phyloP scores from a whole-genome alignment of 2,888 invertebrate species.

The Meteorus cinctellus region DNA sequence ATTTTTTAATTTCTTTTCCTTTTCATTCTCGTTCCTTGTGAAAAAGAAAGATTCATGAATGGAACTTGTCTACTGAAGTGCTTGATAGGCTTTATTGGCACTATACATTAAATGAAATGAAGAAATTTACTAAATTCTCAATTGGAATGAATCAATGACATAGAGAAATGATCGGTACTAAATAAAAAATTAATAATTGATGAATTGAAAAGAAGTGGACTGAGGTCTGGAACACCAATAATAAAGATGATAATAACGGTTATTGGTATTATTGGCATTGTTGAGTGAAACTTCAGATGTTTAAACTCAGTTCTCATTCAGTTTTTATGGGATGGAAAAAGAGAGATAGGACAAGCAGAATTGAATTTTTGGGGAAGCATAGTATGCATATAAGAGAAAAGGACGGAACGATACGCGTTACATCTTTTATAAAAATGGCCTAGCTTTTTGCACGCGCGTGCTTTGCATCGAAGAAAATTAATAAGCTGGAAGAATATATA shows the following conservation, averaged over 20 bases:
- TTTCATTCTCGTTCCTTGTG: neutral
- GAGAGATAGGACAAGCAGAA: neutral
- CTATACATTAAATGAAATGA: neutral
- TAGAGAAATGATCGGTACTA: neutral
- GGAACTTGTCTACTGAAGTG: neutral
- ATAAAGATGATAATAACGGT: no score
- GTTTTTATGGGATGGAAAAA: no score
- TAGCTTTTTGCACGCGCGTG: slow-evolving; percentile 41
- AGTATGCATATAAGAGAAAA: neutral
- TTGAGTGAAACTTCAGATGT: no score
- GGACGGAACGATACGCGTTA: neutral
- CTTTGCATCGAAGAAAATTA: slow-evolving; percentile 41
- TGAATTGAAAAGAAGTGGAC: no score
- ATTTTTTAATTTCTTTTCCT: neutral
- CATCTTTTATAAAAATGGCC: slow-evolving; percentile 38
- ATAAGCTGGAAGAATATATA: neutral
- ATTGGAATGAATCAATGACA: neutral
- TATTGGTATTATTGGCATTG: no score
- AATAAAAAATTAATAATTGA: no score
- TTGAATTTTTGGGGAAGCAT: neutral
- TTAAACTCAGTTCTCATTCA: no score
- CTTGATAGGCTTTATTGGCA: neutral
- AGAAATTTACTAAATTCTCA: neutral
- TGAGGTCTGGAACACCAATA: no score
- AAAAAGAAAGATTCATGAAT: neutral